Percentiles rank a stretch among this genome's conserved stretches.
Evolutionary conservation across 92 coral and sea anemone genomes (phyloP).

Genomic region (Pocillopora meandrina): DNA sequence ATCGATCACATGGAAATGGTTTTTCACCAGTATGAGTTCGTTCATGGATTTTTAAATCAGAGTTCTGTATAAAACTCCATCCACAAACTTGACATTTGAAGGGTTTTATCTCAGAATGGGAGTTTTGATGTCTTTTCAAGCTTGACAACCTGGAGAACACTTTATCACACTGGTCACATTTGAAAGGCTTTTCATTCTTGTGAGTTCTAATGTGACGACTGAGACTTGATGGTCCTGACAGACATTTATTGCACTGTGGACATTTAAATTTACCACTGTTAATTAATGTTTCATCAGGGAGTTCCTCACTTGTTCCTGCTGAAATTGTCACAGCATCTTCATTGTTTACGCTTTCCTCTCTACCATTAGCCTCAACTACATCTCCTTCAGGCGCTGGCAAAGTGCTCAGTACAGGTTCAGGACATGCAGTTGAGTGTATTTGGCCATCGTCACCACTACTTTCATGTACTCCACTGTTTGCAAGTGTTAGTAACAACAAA

Average conservation of each 20-base stretch:
- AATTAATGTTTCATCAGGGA: too few relatives aligned
- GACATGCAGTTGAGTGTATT: background rate
- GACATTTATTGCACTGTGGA: conserved; percentile 16
- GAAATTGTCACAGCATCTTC: background rate
- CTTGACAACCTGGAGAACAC: conserved; percentile 84
- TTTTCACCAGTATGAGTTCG: conserved; percentile 48
- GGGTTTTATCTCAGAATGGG: conserved; percentile 84
- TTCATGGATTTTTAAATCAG: conserved; percentile 90
- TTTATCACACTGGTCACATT: conserved; percentile 77
- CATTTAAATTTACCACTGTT: background rate
- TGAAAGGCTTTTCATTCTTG: conserved; percentile 75
- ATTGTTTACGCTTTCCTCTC: background rate
- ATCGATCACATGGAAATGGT: conserved; percentile 34
- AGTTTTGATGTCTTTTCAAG: conserved; percentile 71
- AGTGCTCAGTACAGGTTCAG: too few relatives aligned
- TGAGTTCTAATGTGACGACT: conserved; percentile 74
- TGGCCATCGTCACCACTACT: background rate
- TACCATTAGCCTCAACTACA: background rate
- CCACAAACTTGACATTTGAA: conserved; percentile 87
- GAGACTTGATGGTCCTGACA: conserved; percentile 28
- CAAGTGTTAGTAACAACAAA: background rate
- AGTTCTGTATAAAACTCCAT: conserved; percentile 88
- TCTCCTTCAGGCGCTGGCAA: background rate
- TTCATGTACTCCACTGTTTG: background rate
- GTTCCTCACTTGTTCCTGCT: background rate